Base-by-base conservation (phyloP, 2,888 invertebrate genomes). In the Agrotis puta region DNA sequence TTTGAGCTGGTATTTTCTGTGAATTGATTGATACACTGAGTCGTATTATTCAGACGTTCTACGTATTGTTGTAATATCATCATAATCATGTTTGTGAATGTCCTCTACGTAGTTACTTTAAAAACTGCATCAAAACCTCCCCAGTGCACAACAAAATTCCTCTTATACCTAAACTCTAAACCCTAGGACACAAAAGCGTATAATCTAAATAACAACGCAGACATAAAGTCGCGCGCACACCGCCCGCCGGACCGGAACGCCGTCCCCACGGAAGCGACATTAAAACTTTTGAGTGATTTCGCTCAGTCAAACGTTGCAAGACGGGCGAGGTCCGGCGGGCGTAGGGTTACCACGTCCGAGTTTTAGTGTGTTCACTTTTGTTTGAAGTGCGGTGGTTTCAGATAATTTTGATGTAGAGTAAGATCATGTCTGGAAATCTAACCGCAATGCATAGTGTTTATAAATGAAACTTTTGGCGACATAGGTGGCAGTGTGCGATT, bases 241-340 rank as follows among this genome's bases (percentile, higher is more conserved):
- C 64, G 56, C 69, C 70, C 78, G 83, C 85, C 86, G 82, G 85
- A 85, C 91, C 90, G 91, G 88, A 89, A 88, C 87, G 88, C 92
- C 57, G 79, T 79, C 79, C 79, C 93, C 89, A 90, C 94, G 95
- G 95, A 95, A 94, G 91, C 93, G 92, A 94, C 94, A 95, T 95
- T 95, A 95, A 95, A 95, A 95, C 93, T 95, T 95, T 95, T 95
- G 95, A 95, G 95, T 95, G 95, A 95, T 95, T 95, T 93, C 94
- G 94, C 94, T 94, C 95, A 94, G 94, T 95, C 95, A 94, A 94
- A 94, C 94, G 94, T 91, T 90, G 93, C 92, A 94, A 94, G 94
- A 94, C 93, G 93, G 92, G 89, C 87, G 87, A 87, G 89, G 93
- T 92, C 92, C 90, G 89, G 89, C 83, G 80, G 79, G 80, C 57